Evolutionary conservation across 2,113 vertebrate genomes (phyloP).

Genomic region (Dissostichus mawsoni): DNA sequence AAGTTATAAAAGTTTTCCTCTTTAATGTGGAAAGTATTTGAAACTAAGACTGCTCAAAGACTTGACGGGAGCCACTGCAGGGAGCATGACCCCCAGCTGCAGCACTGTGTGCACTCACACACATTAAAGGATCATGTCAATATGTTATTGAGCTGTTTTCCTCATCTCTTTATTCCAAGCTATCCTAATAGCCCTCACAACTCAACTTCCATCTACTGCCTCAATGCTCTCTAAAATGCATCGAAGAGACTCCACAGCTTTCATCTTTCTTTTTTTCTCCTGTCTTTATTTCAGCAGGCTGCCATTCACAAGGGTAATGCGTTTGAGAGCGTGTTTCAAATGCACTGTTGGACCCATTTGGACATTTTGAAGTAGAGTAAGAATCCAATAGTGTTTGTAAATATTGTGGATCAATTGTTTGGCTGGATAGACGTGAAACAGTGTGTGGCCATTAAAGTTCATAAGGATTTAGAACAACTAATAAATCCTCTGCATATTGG

Average conservation of each 20-base stretch:
- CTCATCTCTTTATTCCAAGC: slow-evolving; percentile 49
- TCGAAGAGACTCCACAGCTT: slow-evolving; percentile 19
- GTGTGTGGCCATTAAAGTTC: not conserved
- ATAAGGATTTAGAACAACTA: not conserved
- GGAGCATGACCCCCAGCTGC: slow-evolving; percentile 14
- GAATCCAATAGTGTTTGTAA: not conserved
- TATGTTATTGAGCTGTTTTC: slow-evolving; percentile 43
- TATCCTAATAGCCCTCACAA: slow-evolving; percentile 28
- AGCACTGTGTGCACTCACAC: slow-evolving; percentile 50
- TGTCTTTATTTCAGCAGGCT: not conserved
- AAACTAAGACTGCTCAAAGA: slow-evolving; percentile 33
- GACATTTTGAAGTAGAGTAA: not conserved
- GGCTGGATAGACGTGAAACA: not conserved
- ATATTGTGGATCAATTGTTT: not conserved
- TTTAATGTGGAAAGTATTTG: not conserved
- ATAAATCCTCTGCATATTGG: not conserved
- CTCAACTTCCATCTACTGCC: slow-evolving; percentile 18
- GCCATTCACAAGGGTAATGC: slow-evolving; percentile 2
- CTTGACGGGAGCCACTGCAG: slow-evolving; percentile 45
- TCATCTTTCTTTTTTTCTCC: slow-evolving; percentile 1
- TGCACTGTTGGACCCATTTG: not conserved
- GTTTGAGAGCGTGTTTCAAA: not conserved
- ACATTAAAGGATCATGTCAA: slow-evolving; percentile 48
- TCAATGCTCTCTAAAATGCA: slow-evolving; percentile 4
- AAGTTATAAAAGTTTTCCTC: not conserved